Conservation (phyloP, 2,797 vertebrate species). For the Myotis daubentonii region DNA sequence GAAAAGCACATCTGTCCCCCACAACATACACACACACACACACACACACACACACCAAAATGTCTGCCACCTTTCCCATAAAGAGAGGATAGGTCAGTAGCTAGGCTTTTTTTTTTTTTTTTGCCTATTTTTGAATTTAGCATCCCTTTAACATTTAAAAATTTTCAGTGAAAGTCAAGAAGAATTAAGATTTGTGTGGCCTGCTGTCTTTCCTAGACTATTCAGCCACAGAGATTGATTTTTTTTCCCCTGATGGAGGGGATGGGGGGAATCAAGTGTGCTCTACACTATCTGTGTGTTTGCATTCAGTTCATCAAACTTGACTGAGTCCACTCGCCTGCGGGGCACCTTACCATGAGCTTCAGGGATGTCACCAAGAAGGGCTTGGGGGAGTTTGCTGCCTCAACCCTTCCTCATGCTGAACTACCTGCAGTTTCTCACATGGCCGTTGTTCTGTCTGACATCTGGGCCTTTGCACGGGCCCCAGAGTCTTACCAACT, state of each 20-base stretch:
- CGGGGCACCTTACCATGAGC: rapidly evolving
- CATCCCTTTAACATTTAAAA: conserved; percentile 11
- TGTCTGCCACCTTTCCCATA: neutral
- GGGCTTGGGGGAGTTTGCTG: neutral
- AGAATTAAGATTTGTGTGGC: neutral
- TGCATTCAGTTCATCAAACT: neutral
- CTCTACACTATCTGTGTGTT: neutral
- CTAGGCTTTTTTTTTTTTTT: neutral
- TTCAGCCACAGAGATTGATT: neutral
- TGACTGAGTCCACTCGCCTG: neutral
- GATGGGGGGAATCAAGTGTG: neutral
- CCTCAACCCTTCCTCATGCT: neutral
- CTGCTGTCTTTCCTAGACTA: neutral
- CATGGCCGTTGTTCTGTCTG: rapidly evolving
- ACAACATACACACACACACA: neutral
- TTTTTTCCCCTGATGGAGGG: neutral
- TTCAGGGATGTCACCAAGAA: too few species aligned
- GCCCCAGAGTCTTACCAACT: neutral
- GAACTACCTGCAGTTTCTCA: neutral
- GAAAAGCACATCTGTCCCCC: too few species aligned
- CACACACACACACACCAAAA: neutral
- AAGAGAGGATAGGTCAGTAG: neutral
- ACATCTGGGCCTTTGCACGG: neutral
- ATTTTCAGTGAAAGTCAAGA: neutral
- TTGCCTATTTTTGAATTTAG: conserved; percentile 52